Evolutionary conservation across 1,140 invertebrate genomes (phyloP).

Genomic region (Drosophila pallidifrons): DNA sequence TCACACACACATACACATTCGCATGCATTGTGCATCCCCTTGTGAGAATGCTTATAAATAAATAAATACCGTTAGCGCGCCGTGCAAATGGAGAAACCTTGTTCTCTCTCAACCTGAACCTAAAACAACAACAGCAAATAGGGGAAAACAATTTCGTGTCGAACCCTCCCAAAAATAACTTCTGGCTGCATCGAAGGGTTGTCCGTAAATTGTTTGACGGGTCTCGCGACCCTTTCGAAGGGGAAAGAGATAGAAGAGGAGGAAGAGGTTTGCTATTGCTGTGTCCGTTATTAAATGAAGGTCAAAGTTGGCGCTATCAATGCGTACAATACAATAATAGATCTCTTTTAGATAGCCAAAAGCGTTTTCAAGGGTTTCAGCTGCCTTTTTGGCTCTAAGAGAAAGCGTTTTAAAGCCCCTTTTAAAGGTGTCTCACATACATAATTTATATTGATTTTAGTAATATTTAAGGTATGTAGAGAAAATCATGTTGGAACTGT

Average conservation of each 20-base stretch:
- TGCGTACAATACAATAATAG: slow-evolving; percentile 1
- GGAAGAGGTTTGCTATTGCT: background rate
- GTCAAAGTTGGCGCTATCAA: slow-evolving; percentile 13
- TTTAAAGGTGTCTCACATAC: too few relatives aligned
- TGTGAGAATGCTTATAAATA: slow-evolving; percentile 13
- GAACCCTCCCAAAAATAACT: slow-evolving; percentile 6
- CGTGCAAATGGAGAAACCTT: slow-evolving; percentile 14
- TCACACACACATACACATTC: slow-evolving; percentile 32
- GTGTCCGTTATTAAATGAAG: slow-evolving; percentile 12
- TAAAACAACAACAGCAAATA: background rate
- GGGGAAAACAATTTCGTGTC: background rate
- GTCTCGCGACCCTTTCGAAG: background rate
- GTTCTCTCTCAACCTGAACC: slow-evolving; percentile 1
- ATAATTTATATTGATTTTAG: too few relatives aligned
- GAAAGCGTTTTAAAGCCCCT: too few relatives aligned
- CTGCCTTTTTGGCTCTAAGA: background rate
- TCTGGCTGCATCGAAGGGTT: background rate
- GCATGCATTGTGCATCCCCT: slow-evolving; percentile 9
- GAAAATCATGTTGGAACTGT: too few relatives aligned
- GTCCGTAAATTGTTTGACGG: too few relatives aligned
- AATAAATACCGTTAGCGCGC: background rate
- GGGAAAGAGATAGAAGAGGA: too few relatives aligned
- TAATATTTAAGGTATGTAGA: too few relatives aligned
- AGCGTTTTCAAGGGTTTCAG: background rate
- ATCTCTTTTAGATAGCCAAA: background rate